These are phyloP conservation scores for Thryonomys swinderianus DNA, from an alignment of 2,113 vertebrate species.

Conservation along the genomic window DNA sequence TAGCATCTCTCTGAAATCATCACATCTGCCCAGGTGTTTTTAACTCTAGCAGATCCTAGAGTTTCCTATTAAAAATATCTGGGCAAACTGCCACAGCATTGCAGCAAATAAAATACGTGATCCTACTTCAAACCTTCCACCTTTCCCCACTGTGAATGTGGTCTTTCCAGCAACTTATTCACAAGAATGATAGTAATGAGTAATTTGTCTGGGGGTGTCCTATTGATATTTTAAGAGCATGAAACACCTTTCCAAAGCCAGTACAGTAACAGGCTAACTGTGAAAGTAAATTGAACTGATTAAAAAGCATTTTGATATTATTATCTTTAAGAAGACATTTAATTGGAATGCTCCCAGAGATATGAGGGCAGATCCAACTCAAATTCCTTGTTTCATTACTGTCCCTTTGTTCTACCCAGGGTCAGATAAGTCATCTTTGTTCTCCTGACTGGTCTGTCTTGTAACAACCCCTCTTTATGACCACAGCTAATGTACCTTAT, in stretches of 20 bases:
- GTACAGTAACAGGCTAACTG: neutral
- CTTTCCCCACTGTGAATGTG: neutral
- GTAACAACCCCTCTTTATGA: slow-evolving; percentile 13
- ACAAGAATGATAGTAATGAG: neutral
- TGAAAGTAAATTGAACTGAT: slow-evolving; percentile 5
- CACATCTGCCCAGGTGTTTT: slow-evolving; percentile 18
- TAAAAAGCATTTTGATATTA: neutral
- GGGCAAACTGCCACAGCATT: slow-evolving; percentile 50
- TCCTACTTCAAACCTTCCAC: neutral
- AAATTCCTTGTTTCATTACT: slow-evolving; percentile 3
- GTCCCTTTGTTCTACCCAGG: neutral
- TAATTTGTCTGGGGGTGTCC: slow-evolving; percentile 44
- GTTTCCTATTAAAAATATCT: slow-evolving; percentile 62
- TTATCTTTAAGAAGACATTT: neutral
- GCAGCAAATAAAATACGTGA: slow-evolving; percentile 1
- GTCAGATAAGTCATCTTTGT: slow-evolving; percentile 25
- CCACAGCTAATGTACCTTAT: neutral
- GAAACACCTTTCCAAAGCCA: slow-evolving; percentile 2
- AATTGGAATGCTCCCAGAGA: neutral
- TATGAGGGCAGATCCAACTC: neutral
- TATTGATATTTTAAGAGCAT: slow-evolving; percentile 38
- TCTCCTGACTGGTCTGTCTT: slow-evolving; percentile 30
- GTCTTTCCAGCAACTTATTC: neutral
- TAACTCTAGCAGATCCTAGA: slow-evolving; percentile 57
- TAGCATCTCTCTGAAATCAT: slow-evolving; percentile 48